Evolutionary conservation across 2,888 invertebrate species (phyloP).

Genomic region (Rhabditophanes sp.): DNA sequence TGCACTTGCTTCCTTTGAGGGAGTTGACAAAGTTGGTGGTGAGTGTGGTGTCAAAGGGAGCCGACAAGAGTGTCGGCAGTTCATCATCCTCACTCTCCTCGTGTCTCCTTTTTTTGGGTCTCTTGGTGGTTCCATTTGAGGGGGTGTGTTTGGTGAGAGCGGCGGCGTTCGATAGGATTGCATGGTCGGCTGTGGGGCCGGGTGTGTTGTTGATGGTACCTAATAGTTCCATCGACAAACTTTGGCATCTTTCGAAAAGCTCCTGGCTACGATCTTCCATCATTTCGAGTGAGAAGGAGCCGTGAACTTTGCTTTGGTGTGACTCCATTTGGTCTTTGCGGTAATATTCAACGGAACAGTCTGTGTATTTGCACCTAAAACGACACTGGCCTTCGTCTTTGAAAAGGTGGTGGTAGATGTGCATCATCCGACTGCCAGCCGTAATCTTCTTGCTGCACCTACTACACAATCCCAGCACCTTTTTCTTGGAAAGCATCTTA

Average conservation of each 20-base stretch:
- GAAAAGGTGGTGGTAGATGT: too few species aligned
- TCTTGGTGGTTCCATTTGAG: too few species aligned
- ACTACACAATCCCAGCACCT: constrained; percentile 38
- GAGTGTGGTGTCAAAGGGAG: too few species aligned
- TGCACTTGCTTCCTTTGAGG: too few species aligned
- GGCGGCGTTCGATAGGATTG: too few species aligned
- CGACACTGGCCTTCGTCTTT: too few species aligned
- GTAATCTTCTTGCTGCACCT: constrained; percentile 41
- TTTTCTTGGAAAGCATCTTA: constrained; percentile 32
- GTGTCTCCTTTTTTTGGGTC: too few species aligned
- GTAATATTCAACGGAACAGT: constrained; percentile 36
- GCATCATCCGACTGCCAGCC: constrained; percentile 42
- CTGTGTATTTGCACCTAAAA: constrained; percentile 36
- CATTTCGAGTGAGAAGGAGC: constrained; percentile 37
- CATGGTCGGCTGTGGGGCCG: constrained; percentile 37
- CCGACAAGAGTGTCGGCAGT: too few species aligned
- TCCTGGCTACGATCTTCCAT: constrained; percentile 40
- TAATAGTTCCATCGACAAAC: constrained; percentile 39
- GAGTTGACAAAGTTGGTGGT: too few species aligned
- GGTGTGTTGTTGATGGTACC: constrained; percentile 37
- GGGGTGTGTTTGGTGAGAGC: too few species aligned
- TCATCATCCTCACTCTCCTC: too few species aligned
- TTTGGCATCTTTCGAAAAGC: constrained; percentile 18
- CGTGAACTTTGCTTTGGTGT: constrained; percentile 39
- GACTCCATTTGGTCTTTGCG: constrained; percentile 44